Evolutionary conservation across 1,140 invertebrate species (phyloP).

Genomic region (Drosophila ohnishii): DNA sequence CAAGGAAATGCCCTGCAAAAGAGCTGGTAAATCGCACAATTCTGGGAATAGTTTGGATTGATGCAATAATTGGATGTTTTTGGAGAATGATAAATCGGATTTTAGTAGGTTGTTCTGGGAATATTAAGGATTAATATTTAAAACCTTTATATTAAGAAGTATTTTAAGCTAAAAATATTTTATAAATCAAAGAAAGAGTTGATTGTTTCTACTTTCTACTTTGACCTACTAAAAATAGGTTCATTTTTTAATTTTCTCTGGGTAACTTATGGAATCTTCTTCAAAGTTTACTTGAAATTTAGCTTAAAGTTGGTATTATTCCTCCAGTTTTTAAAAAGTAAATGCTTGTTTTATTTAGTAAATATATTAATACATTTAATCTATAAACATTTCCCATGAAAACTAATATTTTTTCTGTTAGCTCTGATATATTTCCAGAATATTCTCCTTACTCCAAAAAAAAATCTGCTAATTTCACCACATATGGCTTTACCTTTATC

Average conservation of each 20-base stretch:
- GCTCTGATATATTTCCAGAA: no score
- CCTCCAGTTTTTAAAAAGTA: background rate
- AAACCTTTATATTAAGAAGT: no score
- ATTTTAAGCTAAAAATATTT: no score
- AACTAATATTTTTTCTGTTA: no score
- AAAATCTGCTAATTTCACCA: slow-evolving; percentile 10
- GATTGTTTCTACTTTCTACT: no score
- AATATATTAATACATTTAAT: no score
- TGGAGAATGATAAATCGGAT: background rate
- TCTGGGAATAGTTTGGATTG: slow-evolving; percentile 7
- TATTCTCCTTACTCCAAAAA: background rate
- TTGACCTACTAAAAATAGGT: no score
- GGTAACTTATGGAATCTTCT: no score
- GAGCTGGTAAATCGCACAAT: slow-evolving; percentile 14
- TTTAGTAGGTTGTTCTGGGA: background rate
- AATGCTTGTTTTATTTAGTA: background rate
- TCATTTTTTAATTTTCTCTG: background rate
- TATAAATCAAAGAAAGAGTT: no score
- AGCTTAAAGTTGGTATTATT: background rate
- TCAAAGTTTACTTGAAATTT: accelerated
- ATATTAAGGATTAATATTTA: no score
- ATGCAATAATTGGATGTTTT: slow-evolving; percentile 1
- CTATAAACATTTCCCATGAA: background rate
- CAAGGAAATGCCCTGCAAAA: slow-evolving; percentile 23
- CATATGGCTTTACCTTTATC: background rate